Base-by-base conservation (phyloP, 2,797 vertebrate species). In the Myotis myotis region DNA sequence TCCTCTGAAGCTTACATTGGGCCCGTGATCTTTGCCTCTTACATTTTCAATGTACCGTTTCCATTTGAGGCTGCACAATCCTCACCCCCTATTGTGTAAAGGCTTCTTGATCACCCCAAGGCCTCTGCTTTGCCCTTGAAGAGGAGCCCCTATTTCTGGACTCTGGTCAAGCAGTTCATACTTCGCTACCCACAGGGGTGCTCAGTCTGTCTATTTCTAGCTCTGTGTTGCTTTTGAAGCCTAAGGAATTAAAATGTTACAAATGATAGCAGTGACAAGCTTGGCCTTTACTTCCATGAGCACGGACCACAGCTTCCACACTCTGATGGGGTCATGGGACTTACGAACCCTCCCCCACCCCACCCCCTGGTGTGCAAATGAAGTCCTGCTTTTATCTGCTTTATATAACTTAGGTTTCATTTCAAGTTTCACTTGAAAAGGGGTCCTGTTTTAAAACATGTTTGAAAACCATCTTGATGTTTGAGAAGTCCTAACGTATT, bases 161-260 rank as follows among this genome's bases (percentile, higher is more conserved):
- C 83, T 81, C 47, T 71, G 82, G 64, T 75, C 91, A 86, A 95
- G 55, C 49, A 89, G 66, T 90, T 92, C 93, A 92, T 30, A 19
- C 36, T 68, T 70, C n/a, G 12, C 33, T 82, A 10, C 15, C 71
- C 49, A 44, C 0, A 0, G 72, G 47, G 82, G 64, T 47, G 81
- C 81, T 78, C 5, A 17, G 28, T 79, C 70, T 75, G 36, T 41
- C 96, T 96, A 90, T 93, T 93, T 96, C 79, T 62, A 79, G 84
- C 70, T 95, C 16, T 33, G 38, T 6, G 78, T 30, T 72, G 64
- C 87, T 88, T 96, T 79, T 96, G 93, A 94, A 96, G 89, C 36
- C 70, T 38, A 70, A 90, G 78, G 86, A 94, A 93, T 76, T 51
- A 36, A 85, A 89, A 68, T 10, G n/a, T 60, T 89, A 60, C 20